A percentile compares a stretch with the other conserved stretches of the same genome.
These are phyloP conservation scores for Drosophila setosimentum DNA, from an alignment of 2,888 invertebrate species.

Conservation along the genomic window DNA sequence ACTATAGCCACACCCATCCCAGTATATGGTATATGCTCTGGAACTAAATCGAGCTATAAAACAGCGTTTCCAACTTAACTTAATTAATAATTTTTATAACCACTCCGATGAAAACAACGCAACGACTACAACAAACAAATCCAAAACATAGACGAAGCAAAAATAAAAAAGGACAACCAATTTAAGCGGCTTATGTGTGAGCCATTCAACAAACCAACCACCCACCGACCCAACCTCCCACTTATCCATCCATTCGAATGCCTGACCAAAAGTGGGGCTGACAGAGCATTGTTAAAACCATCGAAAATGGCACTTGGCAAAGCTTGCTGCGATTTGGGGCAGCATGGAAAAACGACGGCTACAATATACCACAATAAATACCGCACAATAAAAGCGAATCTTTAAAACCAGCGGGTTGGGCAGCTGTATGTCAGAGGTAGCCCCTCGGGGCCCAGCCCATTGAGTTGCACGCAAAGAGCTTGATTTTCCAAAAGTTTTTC, in stretches of 20 bases:
- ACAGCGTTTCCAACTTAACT: constrained; percentile 64
- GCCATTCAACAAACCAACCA: constrained; percentile 3
- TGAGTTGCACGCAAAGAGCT: constrained; percentile 45
- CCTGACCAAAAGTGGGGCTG: constrained; percentile 16
- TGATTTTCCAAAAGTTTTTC: constrained; percentile 65
- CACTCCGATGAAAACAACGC: constrained; percentile 15
- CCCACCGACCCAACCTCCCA: neutral
- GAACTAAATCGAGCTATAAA: constrained; percentile 41
- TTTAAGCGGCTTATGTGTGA: constrained; percentile 66
- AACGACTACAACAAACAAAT: constrained; percentile 24
- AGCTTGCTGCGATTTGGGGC: constrained; percentile 47
- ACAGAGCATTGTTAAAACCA: constrained; percentile 25
- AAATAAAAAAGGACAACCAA: constrained; percentile 55
- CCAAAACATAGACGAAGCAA: constrained; percentile 21
- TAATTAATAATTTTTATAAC: constrained; percentile 69
- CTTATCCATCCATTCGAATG: neutral
- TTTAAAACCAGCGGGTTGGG: constrained; percentile 35
- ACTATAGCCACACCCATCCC: constrained; percentile 10
- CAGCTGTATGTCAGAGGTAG: neutral
- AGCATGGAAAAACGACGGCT: constrained; percentile 17
- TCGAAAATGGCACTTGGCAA: constrained; percentile 40
- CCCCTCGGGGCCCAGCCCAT: constrained; percentile 28
- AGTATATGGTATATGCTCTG: neutral
- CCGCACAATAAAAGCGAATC: constrained; percentile 71
- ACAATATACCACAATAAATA: constrained; percentile 64